Conservation (phyloP, 2,113 vertebrate species). For the Thermophis baileyi region DNA sequence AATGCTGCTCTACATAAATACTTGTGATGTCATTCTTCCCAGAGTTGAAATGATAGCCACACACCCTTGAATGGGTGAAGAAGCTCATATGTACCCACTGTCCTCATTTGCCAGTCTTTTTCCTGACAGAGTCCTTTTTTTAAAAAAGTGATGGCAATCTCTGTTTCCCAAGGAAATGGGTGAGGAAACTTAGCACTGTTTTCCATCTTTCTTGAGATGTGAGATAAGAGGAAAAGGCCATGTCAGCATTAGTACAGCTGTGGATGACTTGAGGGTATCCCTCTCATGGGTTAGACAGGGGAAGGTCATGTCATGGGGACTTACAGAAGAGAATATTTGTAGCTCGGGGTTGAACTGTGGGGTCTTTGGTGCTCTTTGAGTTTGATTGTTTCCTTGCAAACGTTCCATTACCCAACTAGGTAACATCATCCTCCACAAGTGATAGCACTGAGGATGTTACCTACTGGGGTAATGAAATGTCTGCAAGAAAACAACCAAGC, state of each 20-base stretch:
- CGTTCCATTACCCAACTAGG: background rate
- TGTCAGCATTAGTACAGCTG: background rate
- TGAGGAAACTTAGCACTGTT: background rate
- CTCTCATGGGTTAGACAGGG: background rate
- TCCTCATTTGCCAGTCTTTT: background rate
- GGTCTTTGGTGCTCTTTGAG: too few species aligned
- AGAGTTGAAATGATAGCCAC: background rate
- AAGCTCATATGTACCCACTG: background rate
- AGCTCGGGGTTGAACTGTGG: too few species aligned
- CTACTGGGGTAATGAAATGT: too few species aligned
- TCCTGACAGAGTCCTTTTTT: background rate
- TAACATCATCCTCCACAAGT: too few species aligned
- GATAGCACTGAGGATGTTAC: too few species aligned
- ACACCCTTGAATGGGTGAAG: background rate
- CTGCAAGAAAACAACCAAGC: too few species aligned
- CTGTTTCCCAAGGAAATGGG: background rate
- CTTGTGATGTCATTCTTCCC: background rate
- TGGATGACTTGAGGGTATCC: background rate
- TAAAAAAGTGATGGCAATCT: background rate
- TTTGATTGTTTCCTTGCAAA: too few species aligned
- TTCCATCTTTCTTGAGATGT: background rate
- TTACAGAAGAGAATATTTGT: too few species aligned
- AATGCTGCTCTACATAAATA: background rate
- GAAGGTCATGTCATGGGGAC: too few species aligned
- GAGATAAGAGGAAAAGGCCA: background rate